phyloP scores from a whole-genome alignment of 2,113 vertebrate species.

The Salvelinus namaycush region DNA sequence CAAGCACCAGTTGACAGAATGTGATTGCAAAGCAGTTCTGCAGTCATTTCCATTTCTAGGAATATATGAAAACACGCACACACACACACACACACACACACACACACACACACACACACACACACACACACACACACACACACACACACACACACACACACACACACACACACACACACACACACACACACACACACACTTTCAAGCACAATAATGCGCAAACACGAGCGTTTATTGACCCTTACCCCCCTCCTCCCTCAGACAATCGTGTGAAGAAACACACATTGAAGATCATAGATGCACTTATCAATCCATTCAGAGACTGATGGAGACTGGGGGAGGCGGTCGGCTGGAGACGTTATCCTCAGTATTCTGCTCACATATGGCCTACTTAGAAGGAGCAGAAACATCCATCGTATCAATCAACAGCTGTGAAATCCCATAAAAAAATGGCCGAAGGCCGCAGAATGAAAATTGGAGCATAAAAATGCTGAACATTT shows the following conservation, averaged over 20 bases:
- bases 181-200: background rate
- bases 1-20: constrained; percentile 1
- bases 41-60: constrained; percentile 27
- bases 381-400: background rate
- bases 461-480: background rate
- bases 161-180: background rate
- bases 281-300: too few species aligned
- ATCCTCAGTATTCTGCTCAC: background rate
- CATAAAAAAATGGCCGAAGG: background rate
- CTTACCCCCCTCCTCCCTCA: too few species aligned
- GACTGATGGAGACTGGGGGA: background rate
- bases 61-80: constrained; percentile 2
- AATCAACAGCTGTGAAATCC: background rate
- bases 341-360: background rate
- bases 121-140: too few species aligned
- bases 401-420: background rate
- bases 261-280: too few species aligned
- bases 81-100: background rate
- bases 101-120: too few species aligned
- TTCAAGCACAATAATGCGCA: background rate
- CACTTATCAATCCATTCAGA: background rate
- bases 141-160: background rate
- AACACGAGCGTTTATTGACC: background rate
- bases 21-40: constrained; percentile 11
- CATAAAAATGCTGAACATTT: background rate